Conservation (phyloP, 2,797 vertebrate genomes). For the Chloroceryle amazona region DNA sequence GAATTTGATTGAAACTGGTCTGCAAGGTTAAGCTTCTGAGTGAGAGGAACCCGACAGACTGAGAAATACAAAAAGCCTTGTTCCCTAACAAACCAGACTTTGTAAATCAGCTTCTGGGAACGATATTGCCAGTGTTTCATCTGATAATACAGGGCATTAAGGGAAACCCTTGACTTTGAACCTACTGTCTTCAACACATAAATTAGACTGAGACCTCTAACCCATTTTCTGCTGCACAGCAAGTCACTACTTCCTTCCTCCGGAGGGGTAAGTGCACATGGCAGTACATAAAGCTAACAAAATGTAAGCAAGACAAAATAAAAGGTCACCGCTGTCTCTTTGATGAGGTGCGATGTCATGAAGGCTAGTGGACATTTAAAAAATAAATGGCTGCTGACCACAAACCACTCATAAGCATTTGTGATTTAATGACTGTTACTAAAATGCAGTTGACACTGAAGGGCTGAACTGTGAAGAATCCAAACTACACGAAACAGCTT, state of each 20-base stretch:
- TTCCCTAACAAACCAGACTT: background rate
- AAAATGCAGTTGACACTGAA: background rate
- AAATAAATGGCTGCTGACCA: slow-evolving; percentile 26
- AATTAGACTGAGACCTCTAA: background rate
- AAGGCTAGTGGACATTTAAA: background rate
- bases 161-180: background rate
- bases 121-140: background rate
- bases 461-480: background rate
- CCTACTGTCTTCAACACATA: background rate
- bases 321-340: slow-evolving; percentile 9
- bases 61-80: background rate
- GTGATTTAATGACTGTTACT: slow-evolving; percentile 8
- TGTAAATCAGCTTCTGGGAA: background rate
- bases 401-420: background rate
- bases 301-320: background rate
- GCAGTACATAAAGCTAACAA: background rate
- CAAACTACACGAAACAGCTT: background rate
- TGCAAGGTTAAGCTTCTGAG: background rate
- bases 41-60: background rate
- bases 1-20: background rate
- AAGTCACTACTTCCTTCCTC: background rate
- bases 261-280: background rate
- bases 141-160: background rate
- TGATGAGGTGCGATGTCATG: background rate
- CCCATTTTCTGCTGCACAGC: background rate